Percentiles rank a stretch among this genome's conserved stretches.
These are phyloP conservation scores for Tetramorium parvispinum DNA, from an alignment of 1,140 invertebrate species.

Conservation along the genomic window DNA sequence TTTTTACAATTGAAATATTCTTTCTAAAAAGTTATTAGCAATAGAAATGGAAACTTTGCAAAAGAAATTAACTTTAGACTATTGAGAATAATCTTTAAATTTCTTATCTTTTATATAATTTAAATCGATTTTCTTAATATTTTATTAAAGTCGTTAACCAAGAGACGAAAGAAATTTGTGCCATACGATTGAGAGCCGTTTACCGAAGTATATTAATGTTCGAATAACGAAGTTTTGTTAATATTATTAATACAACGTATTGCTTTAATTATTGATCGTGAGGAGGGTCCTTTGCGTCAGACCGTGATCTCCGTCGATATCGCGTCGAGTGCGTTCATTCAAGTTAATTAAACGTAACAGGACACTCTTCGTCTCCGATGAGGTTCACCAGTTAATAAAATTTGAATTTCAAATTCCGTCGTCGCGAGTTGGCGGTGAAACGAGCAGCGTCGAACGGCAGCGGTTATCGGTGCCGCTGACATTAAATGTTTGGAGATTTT, in stretches of 20 bases:
- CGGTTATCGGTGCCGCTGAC: conserved; percentile 23
- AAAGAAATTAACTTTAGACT: background rate
- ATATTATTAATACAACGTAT: conserved; percentile 5
- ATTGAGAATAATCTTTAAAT: background rate
- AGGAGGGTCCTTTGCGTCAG: conserved; percentile 3
- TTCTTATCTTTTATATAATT: background rate
- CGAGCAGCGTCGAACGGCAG: conserved; percentile 3
- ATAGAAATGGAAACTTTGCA: background rate
- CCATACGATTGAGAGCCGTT: background rate
- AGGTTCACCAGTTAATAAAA: conserved; percentile 57
- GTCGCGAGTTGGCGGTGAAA: conserved; percentile 18
- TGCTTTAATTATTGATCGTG: conserved; percentile 21
- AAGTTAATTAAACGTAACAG: conserved; percentile 59
- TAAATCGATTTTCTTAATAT: background rate
- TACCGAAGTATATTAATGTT: background rate
- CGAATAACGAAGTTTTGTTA: background rate
- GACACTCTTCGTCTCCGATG: conserved; percentile 36
- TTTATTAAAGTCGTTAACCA: background rate
- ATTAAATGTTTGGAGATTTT: conserved; percentile 43
- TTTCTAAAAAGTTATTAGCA: background rate
- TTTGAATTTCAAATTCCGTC: conserved; percentile 58
- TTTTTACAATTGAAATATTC: background rate
- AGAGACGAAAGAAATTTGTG: background rate
- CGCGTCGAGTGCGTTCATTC: conserved; percentile 38
- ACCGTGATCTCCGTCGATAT: conserved; percentile 36